phyloP scores from a whole-genome alignment of 2,888 invertebrate species.

The Mamestra brassicae region DNA sequence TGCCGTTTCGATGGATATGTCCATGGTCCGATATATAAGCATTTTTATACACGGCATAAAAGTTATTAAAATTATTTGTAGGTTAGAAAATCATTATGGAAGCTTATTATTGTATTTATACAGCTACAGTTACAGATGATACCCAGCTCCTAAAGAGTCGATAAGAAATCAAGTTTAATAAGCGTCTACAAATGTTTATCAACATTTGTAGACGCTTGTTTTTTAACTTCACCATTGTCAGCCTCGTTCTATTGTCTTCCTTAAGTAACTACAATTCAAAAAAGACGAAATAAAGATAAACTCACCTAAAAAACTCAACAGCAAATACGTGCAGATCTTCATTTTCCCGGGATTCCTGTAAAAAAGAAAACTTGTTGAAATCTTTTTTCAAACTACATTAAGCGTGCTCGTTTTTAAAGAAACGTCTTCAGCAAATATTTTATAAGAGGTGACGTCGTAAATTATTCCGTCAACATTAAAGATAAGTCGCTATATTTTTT shows the following conservation, averaged over 20 bases:
- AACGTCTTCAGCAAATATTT: conserved; percentile 53
- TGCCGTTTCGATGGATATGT: neutral
- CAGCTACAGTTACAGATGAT: no score
- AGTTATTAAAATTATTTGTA: no score
- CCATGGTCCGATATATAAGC: neutral
- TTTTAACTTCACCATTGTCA: neutral
- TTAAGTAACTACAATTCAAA: neutral
- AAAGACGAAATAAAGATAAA: conserved; percentile 52
- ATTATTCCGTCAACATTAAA: conserved; percentile 46
- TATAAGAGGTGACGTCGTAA: conserved; percentile 35
- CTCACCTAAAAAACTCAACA: conserved; percentile 89
- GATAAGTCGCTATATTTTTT: conserved; percentile 27
- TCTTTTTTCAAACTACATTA: conserved; percentile 56
- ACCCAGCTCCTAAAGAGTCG: neutral
- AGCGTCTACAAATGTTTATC: neutral
- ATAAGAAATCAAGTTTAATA: neutral
- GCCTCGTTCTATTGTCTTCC: neutral
- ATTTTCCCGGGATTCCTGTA: conserved; percentile 86
- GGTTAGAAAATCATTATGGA: no score
- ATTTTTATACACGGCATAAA: no score
- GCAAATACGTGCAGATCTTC: conserved; percentile 88
- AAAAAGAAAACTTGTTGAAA: conserved; percentile 67
- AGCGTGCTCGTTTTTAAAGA: conserved; percentile 41
- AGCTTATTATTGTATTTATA: no score
- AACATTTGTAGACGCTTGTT: no score